phyloP scores from a whole-genome alignment of 2,113 vertebrate species.

The Cebus imitator region DNA sequence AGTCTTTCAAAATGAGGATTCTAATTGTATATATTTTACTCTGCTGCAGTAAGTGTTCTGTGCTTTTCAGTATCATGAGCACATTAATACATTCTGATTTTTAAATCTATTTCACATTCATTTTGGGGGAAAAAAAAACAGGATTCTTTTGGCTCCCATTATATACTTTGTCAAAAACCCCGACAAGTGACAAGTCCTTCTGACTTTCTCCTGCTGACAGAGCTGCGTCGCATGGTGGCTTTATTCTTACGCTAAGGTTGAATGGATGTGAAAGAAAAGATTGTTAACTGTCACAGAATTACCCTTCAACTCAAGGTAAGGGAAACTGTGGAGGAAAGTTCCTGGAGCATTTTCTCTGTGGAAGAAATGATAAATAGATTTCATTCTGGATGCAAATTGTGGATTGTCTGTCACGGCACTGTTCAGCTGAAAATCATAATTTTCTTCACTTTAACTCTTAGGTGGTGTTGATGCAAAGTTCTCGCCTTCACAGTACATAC shows the following conservation, averaged over 20 bases:
- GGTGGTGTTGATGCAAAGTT: not conserved
- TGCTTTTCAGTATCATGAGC: constrained; percentile 16
- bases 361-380: not conserved
- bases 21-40: constrained; percentile 64
- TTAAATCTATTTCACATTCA: constrained; percentile 64
- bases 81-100: constrained; percentile 49
- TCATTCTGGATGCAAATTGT: constrained; percentile 37
- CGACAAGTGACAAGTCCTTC: not conserved
- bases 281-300: constrained; percentile 59
- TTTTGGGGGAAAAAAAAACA: constrained; percentile 30
- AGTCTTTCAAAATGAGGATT: constrained; percentile 68
- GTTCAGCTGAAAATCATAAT: constrained; percentile 52
- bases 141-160: constrained; percentile 49
- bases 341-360: not conserved
- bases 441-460: constrained; percentile 51
- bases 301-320: not conserved
- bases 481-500: not conserved
- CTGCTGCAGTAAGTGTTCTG: constrained; percentile 44
- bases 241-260: constrained; percentile 48
- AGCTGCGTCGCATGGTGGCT: not conserved
- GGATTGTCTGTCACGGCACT: not conserved
- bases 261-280: constrained; percentile 62
- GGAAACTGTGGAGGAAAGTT: constrained; percentile 54
- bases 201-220: constrained; percentile 43
- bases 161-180: constrained; percentile 35